Conservation (phyloP, 2,888 invertebrate genomes). For the Netelia fuscicornis region DNA sequence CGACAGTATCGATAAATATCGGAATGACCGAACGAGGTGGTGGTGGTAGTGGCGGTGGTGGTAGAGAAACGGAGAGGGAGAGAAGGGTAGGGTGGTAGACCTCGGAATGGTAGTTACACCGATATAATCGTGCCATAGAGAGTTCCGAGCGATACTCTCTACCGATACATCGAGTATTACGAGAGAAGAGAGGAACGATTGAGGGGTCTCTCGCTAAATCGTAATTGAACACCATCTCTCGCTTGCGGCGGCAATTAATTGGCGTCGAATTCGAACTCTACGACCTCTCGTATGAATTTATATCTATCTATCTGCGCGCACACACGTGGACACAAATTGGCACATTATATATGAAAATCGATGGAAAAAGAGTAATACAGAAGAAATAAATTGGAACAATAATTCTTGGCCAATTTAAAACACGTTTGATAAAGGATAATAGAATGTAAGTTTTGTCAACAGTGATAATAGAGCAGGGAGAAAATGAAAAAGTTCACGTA, state of each 20-base stretch:
- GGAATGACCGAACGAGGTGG: slow-evolving; percentile 16
- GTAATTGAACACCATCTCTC: slow-evolving; percentile 60
- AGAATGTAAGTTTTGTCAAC: neutral
- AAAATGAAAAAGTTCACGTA: neutral
- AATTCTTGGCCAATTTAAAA: neutral
- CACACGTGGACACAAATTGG: neutral
- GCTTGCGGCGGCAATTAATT: slow-evolving; percentile 56
- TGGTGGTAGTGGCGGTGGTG: neutral
- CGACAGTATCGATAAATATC: slow-evolving; percentile 58
- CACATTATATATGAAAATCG: neutral
- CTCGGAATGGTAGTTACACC: slow-evolving; percentile 30
- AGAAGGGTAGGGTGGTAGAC: neutral
- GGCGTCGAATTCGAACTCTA: slow-evolving; percentile 46
- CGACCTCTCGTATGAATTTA: slow-evolving; percentile 12
- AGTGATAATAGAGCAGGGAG: neutral
- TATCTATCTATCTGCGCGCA: neutral
- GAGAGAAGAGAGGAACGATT: slow-evolving; percentile 54
- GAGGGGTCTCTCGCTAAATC: slow-evolving; percentile 61
- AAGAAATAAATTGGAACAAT: slow-evolving; percentile 19
- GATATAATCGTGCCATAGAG: slow-evolving; percentile 65
- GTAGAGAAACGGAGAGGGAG: no score
- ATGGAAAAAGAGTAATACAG: slow-evolving; percentile 14
- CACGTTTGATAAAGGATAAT: neutral
- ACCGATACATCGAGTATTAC: slow-evolving; percentile 58
- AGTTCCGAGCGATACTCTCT: slow-evolving; percentile 49